Percentiles rank a stretch among this genome's conserved stretches.
These are phyloP conservation scores for Petrocephalus schoutedeni DNA, from an alignment of 2,797 vertebrate species.

Conservation along the genomic window DNA sequence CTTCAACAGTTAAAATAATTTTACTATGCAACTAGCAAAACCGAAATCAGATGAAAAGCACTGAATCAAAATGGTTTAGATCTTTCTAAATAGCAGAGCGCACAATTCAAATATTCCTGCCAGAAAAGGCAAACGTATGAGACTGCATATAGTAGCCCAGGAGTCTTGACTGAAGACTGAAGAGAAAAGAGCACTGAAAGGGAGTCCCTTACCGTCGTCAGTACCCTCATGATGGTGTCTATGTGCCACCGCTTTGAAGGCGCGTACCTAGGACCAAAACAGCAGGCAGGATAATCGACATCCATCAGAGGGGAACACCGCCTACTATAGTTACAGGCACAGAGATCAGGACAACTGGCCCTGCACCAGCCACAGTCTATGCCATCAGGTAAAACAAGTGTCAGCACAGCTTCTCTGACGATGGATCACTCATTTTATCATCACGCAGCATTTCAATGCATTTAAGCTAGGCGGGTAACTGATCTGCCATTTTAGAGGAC, in stretches of 20 bases:
- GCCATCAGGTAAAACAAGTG: slow-evolving; percentile 71
- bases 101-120: not conserved
- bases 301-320: not conserved
- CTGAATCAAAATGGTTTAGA: not conserved
- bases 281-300: not conserved
- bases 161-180: not conserved
- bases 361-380: slow-evolving; percentile 23
- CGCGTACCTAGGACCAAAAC: slow-evolving; percentile 73
- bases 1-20: not conserved
- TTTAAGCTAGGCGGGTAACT: not conserved
- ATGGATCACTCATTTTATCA: slow-evolving; percentile 90
- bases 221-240: slow-evolving; percentile 98
- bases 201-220: slow-evolving; percentile 81
- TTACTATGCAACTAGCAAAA: not conserved
- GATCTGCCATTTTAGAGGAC: not conserved
- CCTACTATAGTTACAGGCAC: not conserved
- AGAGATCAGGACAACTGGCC: not conserved
- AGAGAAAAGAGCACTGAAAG: not conserved
- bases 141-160: not conserved
- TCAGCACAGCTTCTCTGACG: slow-evolving; percentile 73
- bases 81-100: not conserved
- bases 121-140: not conserved
- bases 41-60: not conserved
- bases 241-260: slow-evolving; percentile 99
- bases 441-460: slow-evolving; percentile 66